Conservation (phyloP, 2,888 invertebrate genomes). For the Elegia similella region DNA sequence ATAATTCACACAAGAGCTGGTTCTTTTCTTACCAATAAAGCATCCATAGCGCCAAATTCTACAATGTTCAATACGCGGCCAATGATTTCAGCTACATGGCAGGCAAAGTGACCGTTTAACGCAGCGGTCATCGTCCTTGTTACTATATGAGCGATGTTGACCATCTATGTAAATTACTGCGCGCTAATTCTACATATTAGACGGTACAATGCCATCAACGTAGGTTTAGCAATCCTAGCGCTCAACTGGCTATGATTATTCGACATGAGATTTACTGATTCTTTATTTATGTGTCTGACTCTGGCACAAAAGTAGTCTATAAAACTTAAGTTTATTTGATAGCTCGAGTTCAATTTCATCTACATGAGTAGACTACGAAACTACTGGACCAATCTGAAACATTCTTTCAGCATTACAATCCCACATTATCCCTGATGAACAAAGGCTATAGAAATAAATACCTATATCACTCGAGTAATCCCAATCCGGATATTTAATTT, state of each 20-base stretch:
- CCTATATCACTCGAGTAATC: neutral
- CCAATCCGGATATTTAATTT: neutral
- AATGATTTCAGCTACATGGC: conserved; percentile 44
- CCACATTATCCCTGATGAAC: too few relatives aligned
- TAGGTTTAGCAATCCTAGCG: neutral
- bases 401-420: too few relatives aligned
- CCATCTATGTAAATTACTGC: conserved; percentile 57
- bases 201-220: conserved; percentile 39
- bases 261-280: neutral
- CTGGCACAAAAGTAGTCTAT: neutral
- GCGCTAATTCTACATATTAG: conserved; percentile 49
- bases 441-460: neutral
- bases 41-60: neutral
- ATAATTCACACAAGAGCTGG: too few relatives aligned
- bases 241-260: neutral
- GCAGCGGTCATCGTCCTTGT: conserved; percentile 62
- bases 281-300: neutral
- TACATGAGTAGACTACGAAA: too few relatives aligned
- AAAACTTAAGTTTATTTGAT: neutral
- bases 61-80: conserved; percentile 29
- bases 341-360: neutral
- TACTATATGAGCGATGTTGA: conserved; percentile 45
- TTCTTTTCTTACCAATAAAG: neutral
- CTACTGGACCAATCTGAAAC: too few relatives aligned
- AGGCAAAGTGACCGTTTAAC: conserved; percentile 45